Percentiles rank a stretch among this genome's conserved stretches.
Evolutionary conservation across 2,888 invertebrate genomes (phyloP).

Genomic region (Agrotis exclamationis): DNA sequence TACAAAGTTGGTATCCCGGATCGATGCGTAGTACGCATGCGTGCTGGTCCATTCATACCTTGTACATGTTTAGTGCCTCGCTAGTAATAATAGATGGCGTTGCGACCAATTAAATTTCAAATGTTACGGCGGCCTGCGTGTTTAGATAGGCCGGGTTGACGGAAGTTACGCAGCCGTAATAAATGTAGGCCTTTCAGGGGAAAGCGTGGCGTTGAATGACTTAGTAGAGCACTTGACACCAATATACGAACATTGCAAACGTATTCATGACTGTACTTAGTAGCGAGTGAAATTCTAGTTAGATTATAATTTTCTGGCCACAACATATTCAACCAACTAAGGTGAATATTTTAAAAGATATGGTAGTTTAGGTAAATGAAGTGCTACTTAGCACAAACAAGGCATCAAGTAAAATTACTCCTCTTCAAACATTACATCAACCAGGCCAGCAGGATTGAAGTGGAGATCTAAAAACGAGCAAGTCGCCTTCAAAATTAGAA

Average conservation of each 20-base stretch:
- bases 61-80: constrained; percentile 66
- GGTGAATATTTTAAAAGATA: not conserved
- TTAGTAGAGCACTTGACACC: constrained; percentile 53
- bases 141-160: constrained; percentile 62
- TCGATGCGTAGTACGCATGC: constrained; percentile 87
- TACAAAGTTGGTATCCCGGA: constrained; percentile 80
- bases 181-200: constrained; percentile 57
- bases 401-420: not conserved
- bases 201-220: constrained; percentile 47
- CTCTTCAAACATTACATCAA: constrained; percentile 23
- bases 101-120: constrained; percentile 70
- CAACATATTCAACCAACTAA: not conserved
- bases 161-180: constrained; percentile 59
- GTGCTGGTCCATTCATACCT: constrained; percentile 83
- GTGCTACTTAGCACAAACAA: not conserved
- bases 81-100: constrained; percentile 79
- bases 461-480: constrained; percentile 56
- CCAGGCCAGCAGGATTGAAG: constrained; percentile 29
- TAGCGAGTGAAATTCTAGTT: not conserved
- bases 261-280: constrained; percentile 23
- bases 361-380: not conserved
- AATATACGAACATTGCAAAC: constrained; percentile 42
- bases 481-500: constrained; percentile 74
- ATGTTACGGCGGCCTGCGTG: constrained; percentile 63
- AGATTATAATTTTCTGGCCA: constrained; percentile 5